Evolutionary conservation across 2,888 invertebrate species (phyloP).

Genomic region (Nomada hirtipes): DNA sequence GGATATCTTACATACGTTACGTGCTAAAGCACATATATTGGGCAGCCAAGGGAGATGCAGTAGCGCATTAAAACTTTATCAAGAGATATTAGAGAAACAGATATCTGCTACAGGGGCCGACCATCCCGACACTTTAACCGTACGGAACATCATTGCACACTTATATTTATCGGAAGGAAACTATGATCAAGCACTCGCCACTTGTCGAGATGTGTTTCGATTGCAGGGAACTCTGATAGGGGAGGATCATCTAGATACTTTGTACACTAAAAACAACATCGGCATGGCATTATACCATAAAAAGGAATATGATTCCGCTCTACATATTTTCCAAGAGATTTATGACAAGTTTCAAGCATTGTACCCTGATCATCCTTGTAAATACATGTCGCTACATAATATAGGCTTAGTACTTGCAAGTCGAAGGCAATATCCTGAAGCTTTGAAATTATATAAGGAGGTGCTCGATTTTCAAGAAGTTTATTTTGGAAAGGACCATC

Average conservation of each 20-base stretch:
- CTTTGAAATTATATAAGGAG: not conserved
- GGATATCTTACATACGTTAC: not conserved
- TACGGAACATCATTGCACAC: not conserved
- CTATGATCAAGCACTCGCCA: not conserved
- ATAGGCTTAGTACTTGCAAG: not conserved
- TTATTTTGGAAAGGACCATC: not conserved
- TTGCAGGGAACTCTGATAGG: not conserved
- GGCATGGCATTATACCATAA: not conserved
- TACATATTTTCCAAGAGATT: not conserved
- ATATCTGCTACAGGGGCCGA: too few relatives aligned
- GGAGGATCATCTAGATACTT: not conserved
- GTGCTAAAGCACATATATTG: not conserved
- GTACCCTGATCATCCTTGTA: not conserved
- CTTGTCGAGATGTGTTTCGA: not conserved
- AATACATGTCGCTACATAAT: too few relatives aligned
- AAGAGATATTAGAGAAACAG: not conserved
- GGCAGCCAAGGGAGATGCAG: not conserved
- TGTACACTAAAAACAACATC: not conserved
- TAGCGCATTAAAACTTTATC: not conserved
- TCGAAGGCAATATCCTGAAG: not conserved
- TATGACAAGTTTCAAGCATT: not conserved
- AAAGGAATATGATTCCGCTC: not conserved
- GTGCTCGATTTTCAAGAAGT: not conserved
- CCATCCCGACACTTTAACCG: not conserved
- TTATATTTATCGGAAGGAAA: not conserved